These are phyloP conservation scores for Venturia canescens DNA, from an alignment of 1,140 invertebrate genomes.

Conservation along the genomic window DNA sequence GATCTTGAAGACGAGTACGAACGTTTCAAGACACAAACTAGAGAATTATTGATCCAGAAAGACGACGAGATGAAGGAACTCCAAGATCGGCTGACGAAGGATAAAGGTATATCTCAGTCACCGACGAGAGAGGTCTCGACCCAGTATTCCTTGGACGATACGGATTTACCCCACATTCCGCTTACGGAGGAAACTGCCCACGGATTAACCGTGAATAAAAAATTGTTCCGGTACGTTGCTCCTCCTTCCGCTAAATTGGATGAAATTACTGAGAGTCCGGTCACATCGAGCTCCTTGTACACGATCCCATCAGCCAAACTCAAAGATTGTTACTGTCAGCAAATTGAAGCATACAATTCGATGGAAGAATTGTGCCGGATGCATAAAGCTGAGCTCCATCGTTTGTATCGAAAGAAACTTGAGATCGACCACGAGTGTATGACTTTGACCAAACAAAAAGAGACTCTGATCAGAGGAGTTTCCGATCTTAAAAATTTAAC, in stretches of 20 bases:
- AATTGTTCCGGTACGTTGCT: conserved; percentile 21
- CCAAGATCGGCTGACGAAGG: conserved; percentile 73
- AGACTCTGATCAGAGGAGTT: conserved; percentile 75
- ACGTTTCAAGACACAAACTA: conserved; percentile 75
- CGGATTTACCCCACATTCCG: conserved; percentile 30
- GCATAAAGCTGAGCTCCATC: conserved; percentile 68
- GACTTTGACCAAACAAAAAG: conserved; percentile 73
- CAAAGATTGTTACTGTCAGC: conserved; percentile 51
- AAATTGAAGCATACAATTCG: conserved; percentile 49
- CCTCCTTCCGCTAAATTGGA: conserved; percentile 50
- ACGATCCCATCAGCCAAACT: conserved; percentile 40
- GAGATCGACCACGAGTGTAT: conserved; percentile 74
- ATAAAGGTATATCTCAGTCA: conserved; percentile 30
- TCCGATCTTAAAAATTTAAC: conserved; percentile 73
- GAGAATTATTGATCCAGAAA: conserved; percentile 74
- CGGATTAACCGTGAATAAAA: neutral
- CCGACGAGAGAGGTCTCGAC: conserved; percentile 60
- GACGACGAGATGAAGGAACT: conserved; percentile 78
- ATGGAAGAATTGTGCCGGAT: conserved; percentile 46
- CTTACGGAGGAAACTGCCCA: neutral
- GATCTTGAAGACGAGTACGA: conserved; percentile 85
- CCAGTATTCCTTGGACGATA: conserved; percentile 65
- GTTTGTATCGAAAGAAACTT: conserved; percentile 72
- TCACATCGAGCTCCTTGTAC: conserved; percentile 47
- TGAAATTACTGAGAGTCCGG: conserved; percentile 53